A percentile compares a stretch with the other conserved stretches of the same genome.
Conservation (phyloP, 2,888 invertebrate genomes). For the Matsumyia berberina region DNA sequence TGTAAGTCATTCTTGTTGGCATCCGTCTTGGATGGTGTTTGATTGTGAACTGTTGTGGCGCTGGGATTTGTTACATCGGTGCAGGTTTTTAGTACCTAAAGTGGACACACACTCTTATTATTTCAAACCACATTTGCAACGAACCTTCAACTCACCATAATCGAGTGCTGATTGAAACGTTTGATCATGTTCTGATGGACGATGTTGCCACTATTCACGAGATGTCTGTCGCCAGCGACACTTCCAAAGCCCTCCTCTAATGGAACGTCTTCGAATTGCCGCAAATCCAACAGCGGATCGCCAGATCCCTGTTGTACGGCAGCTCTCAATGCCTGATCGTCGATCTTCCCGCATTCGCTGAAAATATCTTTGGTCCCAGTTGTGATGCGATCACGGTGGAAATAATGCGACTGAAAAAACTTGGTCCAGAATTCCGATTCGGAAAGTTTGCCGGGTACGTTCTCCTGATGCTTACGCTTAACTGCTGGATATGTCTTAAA, state of each 20-base stretch:
- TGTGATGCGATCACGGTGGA: slow-evolving; percentile 96
- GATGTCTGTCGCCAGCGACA: slow-evolving; percentile 82
- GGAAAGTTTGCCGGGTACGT: slow-evolving; percentile 97
- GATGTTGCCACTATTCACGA: slow-evolving; percentile 86
- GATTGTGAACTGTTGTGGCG: slow-evolving; percentile 78
- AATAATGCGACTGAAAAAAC: slow-evolving; percentile 99
- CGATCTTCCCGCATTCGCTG: slow-evolving; percentile 98
- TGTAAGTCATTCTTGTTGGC: slow-evolving; percentile 81
- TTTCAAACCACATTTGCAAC: background rate
- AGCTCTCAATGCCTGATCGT: slow-evolving; percentile 92
- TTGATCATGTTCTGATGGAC: slow-evolving; percentile 97
- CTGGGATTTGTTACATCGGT: slow-evolving; percentile 79
- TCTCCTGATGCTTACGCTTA: slow-evolving; percentile 97
- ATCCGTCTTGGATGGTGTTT: slow-evolving; percentile 77
- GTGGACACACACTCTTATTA: slow-evolving; percentile 46
- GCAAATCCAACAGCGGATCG: slow-evolving; percentile 93
- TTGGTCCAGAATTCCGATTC: slow-evolving; percentile 99
- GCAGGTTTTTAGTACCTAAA: slow-evolving; percentile 89
- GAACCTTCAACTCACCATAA: slow-evolving; percentile 89
- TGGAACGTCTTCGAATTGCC: slow-evolving; percentile 90
- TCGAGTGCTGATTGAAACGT: slow-evolving; percentile 98
- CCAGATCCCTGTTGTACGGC: slow-evolving; percentile 91
- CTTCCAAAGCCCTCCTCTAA: slow-evolving; percentile 88
- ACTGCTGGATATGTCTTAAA: slow-evolving; percentile 99
- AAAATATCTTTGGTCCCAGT: slow-evolving; percentile 97